These are phyloP conservation scores for Anthoscopus minutus DNA, from an alignment of 2,113 vertebrate genomes.

Conservation along the genomic window DNA sequence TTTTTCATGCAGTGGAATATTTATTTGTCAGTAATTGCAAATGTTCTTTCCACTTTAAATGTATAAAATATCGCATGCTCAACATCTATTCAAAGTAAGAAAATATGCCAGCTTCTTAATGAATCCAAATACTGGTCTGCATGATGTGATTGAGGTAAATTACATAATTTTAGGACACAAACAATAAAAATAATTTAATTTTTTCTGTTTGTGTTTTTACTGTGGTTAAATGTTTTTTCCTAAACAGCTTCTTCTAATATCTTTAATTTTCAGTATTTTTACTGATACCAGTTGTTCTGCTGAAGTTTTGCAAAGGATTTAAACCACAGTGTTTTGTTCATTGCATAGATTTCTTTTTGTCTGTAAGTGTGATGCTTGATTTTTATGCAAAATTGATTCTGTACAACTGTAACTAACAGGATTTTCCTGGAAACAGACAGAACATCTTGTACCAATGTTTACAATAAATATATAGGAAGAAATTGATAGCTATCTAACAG, in stretches of 20 bases:
- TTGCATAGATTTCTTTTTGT: slow-evolving; percentile 10
- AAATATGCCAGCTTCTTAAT: slow-evolving; percentile 4
- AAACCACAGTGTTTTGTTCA: slow-evolving; percentile 36
- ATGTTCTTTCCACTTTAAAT: background rate
- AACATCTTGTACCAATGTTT: slow-evolving; percentile 63
- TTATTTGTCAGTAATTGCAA: background rate
- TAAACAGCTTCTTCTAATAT: slow-evolving; percentile 46
- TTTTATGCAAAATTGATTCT: slow-evolving; percentile 61
- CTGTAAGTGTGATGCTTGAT: background rate
- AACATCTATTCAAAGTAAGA: background rate
- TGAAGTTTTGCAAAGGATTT: background rate
- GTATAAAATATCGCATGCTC: background rate
- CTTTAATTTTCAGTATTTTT: slow-evolving; percentile 31
- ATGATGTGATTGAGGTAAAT: slow-evolving; percentile 26
- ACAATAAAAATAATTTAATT: background rate
- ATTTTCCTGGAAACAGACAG: slow-evolving; percentile 63
- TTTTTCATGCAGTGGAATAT: background rate
- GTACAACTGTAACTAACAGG: slow-evolving; percentile 58
- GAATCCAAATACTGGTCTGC: background rate
- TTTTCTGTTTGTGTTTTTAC: slow-evolving; percentile 4
- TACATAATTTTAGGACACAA: background rate
- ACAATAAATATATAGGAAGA: slow-evolving; percentile 47
- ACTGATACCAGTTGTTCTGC: slow-evolving; percentile 24
- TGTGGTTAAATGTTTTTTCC: background rate
- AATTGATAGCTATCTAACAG: slow-evolving; percentile 49